These are phyloP conservation scores for Danio kyathit DNA, from an alignment of 2,797 vertebrate species.

Conservation along the genomic window DNA sequence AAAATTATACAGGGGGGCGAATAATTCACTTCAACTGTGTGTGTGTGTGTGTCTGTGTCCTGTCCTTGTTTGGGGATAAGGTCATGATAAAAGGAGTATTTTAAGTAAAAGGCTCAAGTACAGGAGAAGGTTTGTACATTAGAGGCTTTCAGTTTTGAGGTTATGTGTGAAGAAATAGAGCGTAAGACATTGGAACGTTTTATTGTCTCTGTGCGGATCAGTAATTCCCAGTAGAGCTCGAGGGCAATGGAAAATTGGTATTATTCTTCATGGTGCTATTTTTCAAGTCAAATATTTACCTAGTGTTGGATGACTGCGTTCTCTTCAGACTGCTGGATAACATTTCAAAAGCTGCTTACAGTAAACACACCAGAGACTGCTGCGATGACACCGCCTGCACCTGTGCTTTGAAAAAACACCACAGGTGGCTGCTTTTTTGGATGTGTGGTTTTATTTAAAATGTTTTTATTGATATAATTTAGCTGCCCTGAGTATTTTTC, in stretches of 20 bases:
- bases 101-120: not conserved
- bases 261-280: slow-evolving; percentile 19
- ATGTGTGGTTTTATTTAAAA: not conserved
- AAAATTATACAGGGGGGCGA: too few species aligned
- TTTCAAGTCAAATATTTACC: slow-evolving; percentile 47
- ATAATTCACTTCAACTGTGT: too few species aligned
- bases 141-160: slow-evolving; percentile 8
- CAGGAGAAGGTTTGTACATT: slow-evolving; percentile 33
- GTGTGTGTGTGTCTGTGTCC: too few species aligned
- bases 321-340: slow-evolving; percentile 13
- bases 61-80: not conserved
- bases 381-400: slow-evolving; percentile 39
- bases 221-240: slow-evolving; percentile 12
- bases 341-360: slow-evolving; percentile 46
- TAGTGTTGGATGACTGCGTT: slow-evolving; percentile 35
- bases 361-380: slow-evolving; percentile 39
- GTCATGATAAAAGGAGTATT: not conserved
- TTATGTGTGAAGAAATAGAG: slow-evolving; percentile 10
- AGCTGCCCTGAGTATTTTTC: not conserved
- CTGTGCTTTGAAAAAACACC: slow-evolving; percentile 34
- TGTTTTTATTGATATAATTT: not conserved
- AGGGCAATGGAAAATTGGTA: slow-evolving; percentile 15
- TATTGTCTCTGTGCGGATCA: slow-evolving; percentile 28
- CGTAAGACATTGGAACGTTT: slow-evolving; percentile 20
- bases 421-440: slow-evolving; percentile 32